These are phyloP conservation scores for Clivina fossor DNA, from an alignment of 2,888 invertebrate genomes.

Conservation along the genomic window DNA sequence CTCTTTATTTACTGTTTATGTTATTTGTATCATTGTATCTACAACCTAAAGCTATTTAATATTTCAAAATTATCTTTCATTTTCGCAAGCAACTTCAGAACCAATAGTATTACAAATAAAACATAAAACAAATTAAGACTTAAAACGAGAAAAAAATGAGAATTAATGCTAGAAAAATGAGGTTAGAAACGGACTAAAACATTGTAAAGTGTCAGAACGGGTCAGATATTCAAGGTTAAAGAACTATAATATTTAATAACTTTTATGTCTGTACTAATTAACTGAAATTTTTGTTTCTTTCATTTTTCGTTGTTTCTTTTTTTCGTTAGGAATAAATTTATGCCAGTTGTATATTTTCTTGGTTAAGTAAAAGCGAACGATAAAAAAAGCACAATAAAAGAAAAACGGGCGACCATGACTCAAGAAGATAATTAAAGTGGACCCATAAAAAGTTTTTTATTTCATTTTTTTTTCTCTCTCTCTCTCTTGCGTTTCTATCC, in stretches of 20 bases:
- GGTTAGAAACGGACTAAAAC: neutral
- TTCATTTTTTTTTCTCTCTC: constrained; percentile 29
- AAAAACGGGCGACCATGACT: constrained; percentile 29
- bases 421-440: constrained; percentile 34
- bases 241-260: constrained; percentile 7
- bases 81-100: no score
- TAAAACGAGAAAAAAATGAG: neutral
- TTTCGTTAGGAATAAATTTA: constrained; percentile 23
- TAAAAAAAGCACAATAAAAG: constrained; percentile 31
- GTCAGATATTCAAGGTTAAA: neutral
- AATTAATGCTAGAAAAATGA: neutral
- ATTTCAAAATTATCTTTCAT: no score
- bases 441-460: constrained; percentile 33
- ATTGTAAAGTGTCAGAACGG: neutral
- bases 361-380: constrained; percentile 15
- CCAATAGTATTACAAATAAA: no score
- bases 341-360: constrained; percentile 31
- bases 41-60: no score
- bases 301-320: constrained; percentile 3
- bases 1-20: no score
- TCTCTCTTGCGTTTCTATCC: constrained; percentile 13
- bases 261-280: constrained; percentile 13
- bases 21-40: no score
- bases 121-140: constrained; percentile 2
- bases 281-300: constrained; percentile 9